A percentile compares a stretch with the other conserved stretches of the same genome.
phyloP scores from a whole-genome alignment of 1,140 invertebrate genomes.

The Drosophila seguyi region DNA sequence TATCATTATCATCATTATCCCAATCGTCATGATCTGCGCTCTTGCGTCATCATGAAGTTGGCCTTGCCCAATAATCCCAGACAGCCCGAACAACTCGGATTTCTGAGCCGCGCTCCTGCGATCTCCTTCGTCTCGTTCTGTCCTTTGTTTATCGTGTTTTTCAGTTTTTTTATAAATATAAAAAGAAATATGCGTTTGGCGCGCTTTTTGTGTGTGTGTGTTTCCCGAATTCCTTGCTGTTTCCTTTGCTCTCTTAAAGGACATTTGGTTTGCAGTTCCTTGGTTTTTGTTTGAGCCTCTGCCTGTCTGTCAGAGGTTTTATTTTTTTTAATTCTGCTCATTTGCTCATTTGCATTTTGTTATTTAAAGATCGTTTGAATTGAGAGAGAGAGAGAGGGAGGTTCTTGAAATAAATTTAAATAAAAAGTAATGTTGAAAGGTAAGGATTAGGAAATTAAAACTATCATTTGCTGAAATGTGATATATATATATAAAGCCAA shows the following conservation, averaged over 20 bases:
- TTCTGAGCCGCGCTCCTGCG: constrained; percentile 9
- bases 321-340: constrained; percentile 5
- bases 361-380: constrained; percentile 15
- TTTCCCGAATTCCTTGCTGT: constrained; percentile 31
- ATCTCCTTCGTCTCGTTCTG: constrained; percentile 10
- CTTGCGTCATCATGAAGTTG: constrained; percentile 63
- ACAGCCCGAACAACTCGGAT: constrained; percentile 35
- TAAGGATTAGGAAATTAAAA: not conserved
- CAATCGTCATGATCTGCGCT: constrained; percentile 36
- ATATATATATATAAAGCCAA: not conserved
- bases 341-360: constrained; percentile 40
- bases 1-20: constrained; percentile 42
- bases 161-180: constrained; percentile 5
- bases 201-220: constrained; percentile 53
- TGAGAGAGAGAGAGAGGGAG: not conserved
- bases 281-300: constrained; percentile 19
- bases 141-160: constrained; percentile 16
- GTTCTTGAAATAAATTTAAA: constrained; percentile 8
- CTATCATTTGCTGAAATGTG: constrained; percentile 10
- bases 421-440: not conserved
- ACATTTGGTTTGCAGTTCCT: constrained; percentile 26
- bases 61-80: constrained; percentile 73
- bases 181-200: constrained; percentile 56
- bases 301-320: constrained; percentile 23
- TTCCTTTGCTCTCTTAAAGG: constrained; percentile 28